Conservation (phyloP, 2,888 invertebrate genomes). For the Toxonevra muliebris region DNA sequence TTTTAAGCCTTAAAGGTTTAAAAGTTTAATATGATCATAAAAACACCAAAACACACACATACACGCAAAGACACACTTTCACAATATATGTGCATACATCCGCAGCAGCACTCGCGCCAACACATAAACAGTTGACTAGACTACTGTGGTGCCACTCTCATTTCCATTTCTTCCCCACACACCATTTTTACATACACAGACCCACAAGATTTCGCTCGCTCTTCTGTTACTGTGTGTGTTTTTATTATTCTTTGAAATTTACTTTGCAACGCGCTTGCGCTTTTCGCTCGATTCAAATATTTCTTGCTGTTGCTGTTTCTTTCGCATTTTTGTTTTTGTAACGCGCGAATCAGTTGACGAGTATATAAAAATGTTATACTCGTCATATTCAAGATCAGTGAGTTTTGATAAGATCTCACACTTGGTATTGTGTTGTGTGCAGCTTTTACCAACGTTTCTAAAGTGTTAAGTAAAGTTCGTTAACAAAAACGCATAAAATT, state of each 20-base stretch:
- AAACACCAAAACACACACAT: too few species aligned
- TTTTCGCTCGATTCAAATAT: conserved; percentile 17
- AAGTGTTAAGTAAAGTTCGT: too few species aligned
- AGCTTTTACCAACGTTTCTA: too few species aligned
- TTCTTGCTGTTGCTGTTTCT: conserved; percentile 27
- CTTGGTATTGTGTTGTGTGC: conserved; percentile 9
- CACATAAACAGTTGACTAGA: not conserved
- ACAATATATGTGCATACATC: not conserved
- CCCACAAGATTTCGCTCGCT: too few species aligned
- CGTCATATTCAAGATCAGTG: conserved; percentile 37
- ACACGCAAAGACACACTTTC: not conserved
- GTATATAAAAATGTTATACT: conserved; percentile 38
- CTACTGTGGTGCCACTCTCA: too few species aligned
- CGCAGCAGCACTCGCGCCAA: not conserved
- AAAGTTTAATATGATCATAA: too few species aligned
- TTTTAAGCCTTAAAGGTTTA: too few species aligned
- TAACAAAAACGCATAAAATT: not conserved
- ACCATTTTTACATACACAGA: too few species aligned
- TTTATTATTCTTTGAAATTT: too few species aligned
- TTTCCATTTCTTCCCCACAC: too few species aligned
- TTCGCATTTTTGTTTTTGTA: too few species aligned
- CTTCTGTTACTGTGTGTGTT: too few species aligned
- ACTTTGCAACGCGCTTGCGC: conserved; percentile 21
- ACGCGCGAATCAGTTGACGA: not conserved
- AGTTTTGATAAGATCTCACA: conserved; percentile 37